Percentiles rank a stretch among this genome's conserved stretches.
Evolutionary conservation across 2,888 invertebrate genomes (phyloP).

Genomic region (Ctena decussata): DNA sequence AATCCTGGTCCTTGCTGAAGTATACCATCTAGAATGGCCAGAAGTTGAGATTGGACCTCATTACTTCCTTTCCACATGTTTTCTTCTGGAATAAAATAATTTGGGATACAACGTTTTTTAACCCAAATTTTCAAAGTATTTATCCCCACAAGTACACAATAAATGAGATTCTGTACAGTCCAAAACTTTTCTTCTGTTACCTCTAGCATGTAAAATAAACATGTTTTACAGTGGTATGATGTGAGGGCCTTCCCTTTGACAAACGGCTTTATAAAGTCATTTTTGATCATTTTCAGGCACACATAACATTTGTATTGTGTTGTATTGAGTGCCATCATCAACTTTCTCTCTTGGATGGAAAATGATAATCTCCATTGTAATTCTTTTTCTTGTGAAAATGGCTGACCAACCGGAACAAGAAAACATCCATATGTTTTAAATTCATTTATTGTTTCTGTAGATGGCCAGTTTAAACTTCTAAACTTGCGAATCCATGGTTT

Average conservation of each 20-base stretch:
- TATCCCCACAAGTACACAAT: neutral
- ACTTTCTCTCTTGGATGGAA: neutral
- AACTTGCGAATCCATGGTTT: neutral
- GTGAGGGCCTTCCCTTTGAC: neutral
- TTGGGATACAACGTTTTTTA: neutral
- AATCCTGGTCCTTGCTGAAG: neutral
- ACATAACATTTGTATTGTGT: constrained; percentile 1
- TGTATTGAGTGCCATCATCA: neutral
- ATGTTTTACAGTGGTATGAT: constrained; percentile 7
- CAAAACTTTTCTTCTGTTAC: neutral
- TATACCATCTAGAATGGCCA: neutral
- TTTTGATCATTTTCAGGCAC: neutral
- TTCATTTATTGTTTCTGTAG: neutral
- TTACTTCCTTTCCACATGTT: neutral
- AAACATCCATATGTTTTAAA: neutral
- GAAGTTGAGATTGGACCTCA: neutral
- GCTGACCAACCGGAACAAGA: neutral
- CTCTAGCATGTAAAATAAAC: neutral
- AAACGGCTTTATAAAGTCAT: neutral
- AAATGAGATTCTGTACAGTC: neutral
- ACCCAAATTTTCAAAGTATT: neutral
- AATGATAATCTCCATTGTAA: neutral
- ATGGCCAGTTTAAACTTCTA: neutral
- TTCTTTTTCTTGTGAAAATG: neutral
- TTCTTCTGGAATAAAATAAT: constrained; percentile 10